These are phyloP conservation scores for Mirounga angustirostris DNA, from an alignment of 2,113 vertebrate genomes.

Conservation along the genomic window DNA sequence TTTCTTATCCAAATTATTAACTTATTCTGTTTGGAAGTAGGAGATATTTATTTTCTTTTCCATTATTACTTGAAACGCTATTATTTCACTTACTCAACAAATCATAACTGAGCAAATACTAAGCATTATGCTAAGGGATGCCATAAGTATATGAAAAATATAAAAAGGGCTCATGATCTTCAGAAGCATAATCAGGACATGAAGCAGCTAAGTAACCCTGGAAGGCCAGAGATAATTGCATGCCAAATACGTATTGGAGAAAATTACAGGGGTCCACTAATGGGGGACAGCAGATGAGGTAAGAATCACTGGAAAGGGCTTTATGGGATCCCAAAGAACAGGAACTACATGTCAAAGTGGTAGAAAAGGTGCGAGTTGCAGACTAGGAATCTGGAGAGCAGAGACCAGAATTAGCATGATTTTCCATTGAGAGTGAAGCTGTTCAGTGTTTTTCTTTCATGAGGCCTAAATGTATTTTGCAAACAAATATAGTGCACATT, in stretches of 20 bases:
- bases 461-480: neutral
- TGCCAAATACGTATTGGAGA: neutral
- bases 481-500: neutral
- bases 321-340: neutral
- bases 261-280: neutral
- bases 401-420: neutral
- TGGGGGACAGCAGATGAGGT: neutral
- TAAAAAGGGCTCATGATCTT: neutral
- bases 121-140: neutral
- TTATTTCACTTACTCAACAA: constrained; percentile 4
- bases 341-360: neutral
- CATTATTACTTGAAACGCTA: neutral
- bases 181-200: neutral
- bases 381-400: neutral
- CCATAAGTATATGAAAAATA: neutral
- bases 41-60: neutral
- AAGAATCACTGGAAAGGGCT: neutral
- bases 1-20: constrained; percentile 11
- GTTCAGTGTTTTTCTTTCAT: neutral
- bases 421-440: neutral
- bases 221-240: constrained; percentile 1
- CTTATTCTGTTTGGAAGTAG: neutral
- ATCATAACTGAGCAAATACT: neutral
- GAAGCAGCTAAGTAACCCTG: neutral
- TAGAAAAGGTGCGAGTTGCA: neutral